Conservation (phyloP, 2,113 vertebrate species). For the Hydropotes inermis region DNA sequence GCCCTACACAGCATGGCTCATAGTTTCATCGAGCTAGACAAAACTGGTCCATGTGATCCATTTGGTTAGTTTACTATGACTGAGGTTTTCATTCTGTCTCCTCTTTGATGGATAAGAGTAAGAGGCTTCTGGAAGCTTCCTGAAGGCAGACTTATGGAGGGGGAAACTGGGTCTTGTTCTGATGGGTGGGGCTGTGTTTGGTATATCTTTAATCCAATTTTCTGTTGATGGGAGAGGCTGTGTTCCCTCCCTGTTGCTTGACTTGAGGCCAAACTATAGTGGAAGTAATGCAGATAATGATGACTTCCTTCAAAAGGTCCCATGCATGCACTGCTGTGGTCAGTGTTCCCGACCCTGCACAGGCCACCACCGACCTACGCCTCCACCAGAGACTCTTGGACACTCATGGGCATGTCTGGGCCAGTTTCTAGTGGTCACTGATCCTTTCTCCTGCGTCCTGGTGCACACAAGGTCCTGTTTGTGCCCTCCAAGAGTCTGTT, state of each 20-base stretch:
- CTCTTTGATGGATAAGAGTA: neutral
- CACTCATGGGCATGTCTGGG: neutral
- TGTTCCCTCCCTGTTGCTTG: neutral
- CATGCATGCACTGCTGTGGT: neutral
- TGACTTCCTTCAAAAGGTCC: neutral
- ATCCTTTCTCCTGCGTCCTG: neutral
- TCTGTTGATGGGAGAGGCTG: neutral
- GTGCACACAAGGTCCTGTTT: neutral
- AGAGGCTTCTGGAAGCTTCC: neutral
- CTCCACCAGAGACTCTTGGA: neutral
- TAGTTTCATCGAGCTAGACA: neutral
- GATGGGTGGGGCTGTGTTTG: neutral
- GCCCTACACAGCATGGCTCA: neutral
- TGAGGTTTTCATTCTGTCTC: neutral
- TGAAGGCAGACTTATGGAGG: neutral
- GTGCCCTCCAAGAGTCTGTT: neutral
- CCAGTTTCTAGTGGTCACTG: neutral
- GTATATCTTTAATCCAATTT: neutral
- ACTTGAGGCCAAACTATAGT: neutral
- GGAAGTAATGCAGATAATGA: neutral
- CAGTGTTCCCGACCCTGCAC: neutral
- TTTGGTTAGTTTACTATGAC: neutral
- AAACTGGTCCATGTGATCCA: neutral
- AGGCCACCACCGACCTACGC: accelerated
- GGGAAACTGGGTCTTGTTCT: neutral